A percentile compares a stretch with the other conserved stretches of the same genome.
Conservation (phyloP, 1,140 invertebrate species). For the Trachymyrmex cornetzi region DNA sequence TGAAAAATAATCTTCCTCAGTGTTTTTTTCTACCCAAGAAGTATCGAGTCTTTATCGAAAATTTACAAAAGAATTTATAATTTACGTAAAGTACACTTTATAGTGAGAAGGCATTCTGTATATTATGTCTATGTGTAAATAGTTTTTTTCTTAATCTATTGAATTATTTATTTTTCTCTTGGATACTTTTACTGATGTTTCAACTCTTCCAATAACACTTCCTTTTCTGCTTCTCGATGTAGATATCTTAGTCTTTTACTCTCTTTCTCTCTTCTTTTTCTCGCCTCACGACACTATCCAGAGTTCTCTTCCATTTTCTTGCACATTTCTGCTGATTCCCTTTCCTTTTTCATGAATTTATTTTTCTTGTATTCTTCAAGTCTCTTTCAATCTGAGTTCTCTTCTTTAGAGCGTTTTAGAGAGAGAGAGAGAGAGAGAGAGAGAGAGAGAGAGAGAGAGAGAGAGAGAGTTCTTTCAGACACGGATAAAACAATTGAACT, state of each 20-base stretch:
- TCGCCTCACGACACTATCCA: not conserved
- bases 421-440: no score
- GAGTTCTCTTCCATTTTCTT: slow-evolving; percentile 18
- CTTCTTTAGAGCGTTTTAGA: slow-evolving; percentile 6
- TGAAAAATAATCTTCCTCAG: not conserved
- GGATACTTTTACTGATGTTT: slow-evolving; percentile 31
- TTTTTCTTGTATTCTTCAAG: slow-evolving; percentile 37
- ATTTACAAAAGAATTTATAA: not conserved
- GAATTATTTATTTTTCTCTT: slow-evolving; percentile 31
- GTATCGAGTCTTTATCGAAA: not conserved
- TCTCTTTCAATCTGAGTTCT: slow-evolving; percentile 24
- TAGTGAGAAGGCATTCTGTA: not conserved
- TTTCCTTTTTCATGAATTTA: slow-evolving; percentile 10
- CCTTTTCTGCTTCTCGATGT: not conserved
- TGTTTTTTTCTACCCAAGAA: not conserved
- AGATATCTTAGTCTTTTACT: slow-evolving; percentile 7
- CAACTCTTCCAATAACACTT: slow-evolving; percentile 15
- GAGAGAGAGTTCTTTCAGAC: not conserved
- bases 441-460: no score
- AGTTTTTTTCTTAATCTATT: slow-evolving; percentile 25
- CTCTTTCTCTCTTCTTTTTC: not conserved
- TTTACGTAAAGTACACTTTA: not conserved
- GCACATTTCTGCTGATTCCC: slow-evolving; percentile 30
- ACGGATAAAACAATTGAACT: not conserved
- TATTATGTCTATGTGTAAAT: slow-evolving; percentile 6